Conservation (phyloP, 2,113 vertebrate genomes). For the Symphodus melops region DNA sequence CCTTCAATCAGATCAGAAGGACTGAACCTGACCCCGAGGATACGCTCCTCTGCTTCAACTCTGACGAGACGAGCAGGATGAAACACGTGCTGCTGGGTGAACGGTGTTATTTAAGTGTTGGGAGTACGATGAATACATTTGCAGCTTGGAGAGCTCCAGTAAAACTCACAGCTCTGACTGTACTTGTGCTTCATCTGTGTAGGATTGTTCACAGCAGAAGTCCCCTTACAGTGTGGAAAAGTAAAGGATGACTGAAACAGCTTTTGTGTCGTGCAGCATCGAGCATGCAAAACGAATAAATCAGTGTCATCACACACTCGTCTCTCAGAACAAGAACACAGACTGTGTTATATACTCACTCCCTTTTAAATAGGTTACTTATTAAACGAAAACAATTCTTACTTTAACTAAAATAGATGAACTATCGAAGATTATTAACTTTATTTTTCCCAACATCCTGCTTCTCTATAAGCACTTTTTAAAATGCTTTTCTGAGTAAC, state of each 20-base stretch:
- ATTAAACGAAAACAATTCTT: no score
- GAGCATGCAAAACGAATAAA: not conserved
- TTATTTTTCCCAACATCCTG: no score
- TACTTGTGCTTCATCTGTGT: not conserved
- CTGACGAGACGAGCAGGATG: not conserved
- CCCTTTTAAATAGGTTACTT: no score
- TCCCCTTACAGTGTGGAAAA: not conserved
- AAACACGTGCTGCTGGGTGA: constrained; percentile 24
- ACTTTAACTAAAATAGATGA: no score
- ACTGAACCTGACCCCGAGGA: constrained; percentile 34
- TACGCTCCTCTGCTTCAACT: constrained; percentile 7
- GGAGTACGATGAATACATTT: constrained; percentile 13
- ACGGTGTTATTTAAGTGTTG: not conserved
- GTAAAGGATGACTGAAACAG: not conserved
- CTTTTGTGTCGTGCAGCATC: not conserved
- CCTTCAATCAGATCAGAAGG: constrained; percentile 52
- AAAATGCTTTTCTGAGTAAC: no score
- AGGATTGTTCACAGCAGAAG: not conserved
- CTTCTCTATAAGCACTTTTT: no score
- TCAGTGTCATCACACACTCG: no score
- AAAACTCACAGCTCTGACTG: constrained; percentile 6
- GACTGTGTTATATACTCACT: no score
- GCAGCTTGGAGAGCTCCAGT: constrained; percentile 15
- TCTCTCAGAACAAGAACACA: no score
- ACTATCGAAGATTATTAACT: no score